These are phyloP conservation scores for Boloria selene DNA, from an alignment of 2,888 invertebrate genomes.

Conservation along the genomic window DNA sequence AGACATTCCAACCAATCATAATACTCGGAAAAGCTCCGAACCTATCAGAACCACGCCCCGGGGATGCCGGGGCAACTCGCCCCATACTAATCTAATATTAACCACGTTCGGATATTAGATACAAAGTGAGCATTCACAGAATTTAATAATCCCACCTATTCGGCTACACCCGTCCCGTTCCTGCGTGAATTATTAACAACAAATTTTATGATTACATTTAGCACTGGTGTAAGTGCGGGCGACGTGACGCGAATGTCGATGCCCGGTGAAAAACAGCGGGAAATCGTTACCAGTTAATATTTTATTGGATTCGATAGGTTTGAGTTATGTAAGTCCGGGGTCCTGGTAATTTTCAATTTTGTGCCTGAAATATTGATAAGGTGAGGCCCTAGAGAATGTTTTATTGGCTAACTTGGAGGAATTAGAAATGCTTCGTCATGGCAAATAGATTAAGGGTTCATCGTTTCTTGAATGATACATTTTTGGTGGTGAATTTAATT, in stretches of 20 bases:
- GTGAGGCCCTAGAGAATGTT: slow-evolving; percentile 52
- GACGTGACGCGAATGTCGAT: slow-evolving; percentile 73
- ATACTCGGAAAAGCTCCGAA: slow-evolving; percentile 64
- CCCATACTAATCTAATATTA: slow-evolving; percentile 80
- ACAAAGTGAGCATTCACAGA: slow-evolving; percentile 82
- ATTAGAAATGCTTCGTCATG: slow-evolving; percentile 15
- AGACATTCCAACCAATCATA: slow-evolving; percentile 72
- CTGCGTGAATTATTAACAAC: slow-evolving; percentile 79
- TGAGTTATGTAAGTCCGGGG: slow-evolving; percentile 73
- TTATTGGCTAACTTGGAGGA: slow-evolving; percentile 35
- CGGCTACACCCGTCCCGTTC: slow-evolving; percentile 46
- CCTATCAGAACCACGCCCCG: slow-evolving; percentile 71
- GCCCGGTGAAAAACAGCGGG: slow-evolving; percentile 74
- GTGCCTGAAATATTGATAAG: slow-evolving; percentile 79
- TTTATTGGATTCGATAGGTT: slow-evolving; percentile 80
- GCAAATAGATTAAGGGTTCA: slow-evolving; percentile 5
- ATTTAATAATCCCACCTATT: slow-evolving; percentile 77
- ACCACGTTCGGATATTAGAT: slow-evolving; percentile 82
- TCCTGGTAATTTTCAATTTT: slow-evolving; percentile 78
- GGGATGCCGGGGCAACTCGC: slow-evolving; percentile 56
- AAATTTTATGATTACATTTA: slow-evolving; percentile 81
- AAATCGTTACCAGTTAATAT: slow-evolving; percentile 77
- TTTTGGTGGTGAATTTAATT: not conserved
- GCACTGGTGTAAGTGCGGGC: slow-evolving; percentile 71
- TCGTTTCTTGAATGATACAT: slow-evolving; percentile 2